A percentile compares a stretch with the other conserved stretches of the same genome.
Conservation (phyloP, 2,113 vertebrate genomes). For the Crotalus tigris region DNA sequence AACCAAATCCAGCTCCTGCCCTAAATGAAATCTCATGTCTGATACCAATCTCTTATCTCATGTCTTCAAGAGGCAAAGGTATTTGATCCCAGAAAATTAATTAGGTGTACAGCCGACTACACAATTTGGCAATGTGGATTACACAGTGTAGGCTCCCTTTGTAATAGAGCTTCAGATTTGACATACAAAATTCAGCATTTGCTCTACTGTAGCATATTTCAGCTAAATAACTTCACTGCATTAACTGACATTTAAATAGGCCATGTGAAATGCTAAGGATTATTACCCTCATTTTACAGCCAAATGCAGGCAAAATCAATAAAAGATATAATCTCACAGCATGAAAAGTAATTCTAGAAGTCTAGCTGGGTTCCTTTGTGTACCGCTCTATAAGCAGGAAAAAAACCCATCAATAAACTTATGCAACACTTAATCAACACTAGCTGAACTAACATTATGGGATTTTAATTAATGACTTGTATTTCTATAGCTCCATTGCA, state of each 20-base stretch:
- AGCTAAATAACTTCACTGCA: neutral
- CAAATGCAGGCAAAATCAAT: neutral
- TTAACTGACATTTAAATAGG: neutral
- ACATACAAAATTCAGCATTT: neutral
- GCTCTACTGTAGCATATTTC: neutral
- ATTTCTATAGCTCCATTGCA: neutral
- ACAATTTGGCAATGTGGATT: neutral
- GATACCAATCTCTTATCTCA: neutral
- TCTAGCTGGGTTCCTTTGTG: neutral
- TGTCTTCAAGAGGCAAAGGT: neutral
- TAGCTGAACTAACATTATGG: neutral
- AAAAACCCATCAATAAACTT: neutral
- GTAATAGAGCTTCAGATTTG: neutral
- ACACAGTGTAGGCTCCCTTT: neutral
- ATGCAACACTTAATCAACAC: neutral
- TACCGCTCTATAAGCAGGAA: neutral
- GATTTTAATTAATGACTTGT: neutral
- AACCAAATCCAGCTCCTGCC: neutral
- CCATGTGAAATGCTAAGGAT: neutral
- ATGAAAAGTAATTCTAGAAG: neutral
- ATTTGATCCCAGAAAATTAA: neutral
- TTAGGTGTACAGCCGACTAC: neutral
- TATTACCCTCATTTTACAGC: conserved; percentile 6
- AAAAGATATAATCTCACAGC: neutral
- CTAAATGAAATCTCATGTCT: neutral